A percentile compares a stretch with the other conserved stretches of the same genome.
Evolutionary conservation across 2,888 invertebrate species (phyloP).

Genomic region (Cantharis lateralis): DNA sequence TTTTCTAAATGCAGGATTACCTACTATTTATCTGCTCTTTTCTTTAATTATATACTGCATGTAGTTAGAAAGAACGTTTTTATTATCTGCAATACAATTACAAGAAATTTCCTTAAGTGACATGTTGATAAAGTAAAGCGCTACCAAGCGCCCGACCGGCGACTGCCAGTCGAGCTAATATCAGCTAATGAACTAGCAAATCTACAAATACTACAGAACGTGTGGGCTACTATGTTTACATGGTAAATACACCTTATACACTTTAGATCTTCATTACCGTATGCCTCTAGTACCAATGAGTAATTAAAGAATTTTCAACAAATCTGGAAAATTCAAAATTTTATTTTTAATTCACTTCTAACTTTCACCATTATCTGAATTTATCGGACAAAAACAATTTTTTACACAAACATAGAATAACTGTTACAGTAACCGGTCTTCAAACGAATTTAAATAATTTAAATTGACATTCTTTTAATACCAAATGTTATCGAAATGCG

Average conservation of each 20-base stretch:
- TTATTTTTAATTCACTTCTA: neutral
- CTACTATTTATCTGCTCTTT: neutral
- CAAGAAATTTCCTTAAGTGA: slow-evolving; percentile 41
- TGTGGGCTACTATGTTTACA: slow-evolving; percentile 40
- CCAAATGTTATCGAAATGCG: slow-evolving; percentile 45
- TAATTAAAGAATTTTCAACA: neutral
- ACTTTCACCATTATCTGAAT: slow-evolving; percentile 50
- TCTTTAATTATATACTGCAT: neutral
- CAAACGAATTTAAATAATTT: slow-evolving; percentile 51
- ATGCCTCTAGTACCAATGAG: neutral
- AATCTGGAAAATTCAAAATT: neutral
- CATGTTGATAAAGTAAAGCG: slow-evolving; percentile 45
- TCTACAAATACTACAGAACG: slow-evolving; percentile 43
- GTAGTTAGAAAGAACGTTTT: neutral
- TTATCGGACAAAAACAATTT: slow-evolving; percentile 45
- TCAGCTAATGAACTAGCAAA: slow-evolving; percentile 50
- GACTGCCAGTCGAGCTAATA: slow-evolving; percentile 39
- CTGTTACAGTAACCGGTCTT: slow-evolving; percentile 47
- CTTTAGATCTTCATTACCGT: neutral
- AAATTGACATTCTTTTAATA: slow-evolving; percentile 53
- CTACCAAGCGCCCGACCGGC: slow-evolving; percentile 38
- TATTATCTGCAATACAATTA: neutral
- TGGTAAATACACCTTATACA: slow-evolving; percentile 10
- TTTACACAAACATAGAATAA: slow-evolving; percentile 33
- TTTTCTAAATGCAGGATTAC: neutral